phyloP scores from a whole-genome alignment of 2,113 vertebrate genomes.

The Erythrocercus mccallii region DNA sequence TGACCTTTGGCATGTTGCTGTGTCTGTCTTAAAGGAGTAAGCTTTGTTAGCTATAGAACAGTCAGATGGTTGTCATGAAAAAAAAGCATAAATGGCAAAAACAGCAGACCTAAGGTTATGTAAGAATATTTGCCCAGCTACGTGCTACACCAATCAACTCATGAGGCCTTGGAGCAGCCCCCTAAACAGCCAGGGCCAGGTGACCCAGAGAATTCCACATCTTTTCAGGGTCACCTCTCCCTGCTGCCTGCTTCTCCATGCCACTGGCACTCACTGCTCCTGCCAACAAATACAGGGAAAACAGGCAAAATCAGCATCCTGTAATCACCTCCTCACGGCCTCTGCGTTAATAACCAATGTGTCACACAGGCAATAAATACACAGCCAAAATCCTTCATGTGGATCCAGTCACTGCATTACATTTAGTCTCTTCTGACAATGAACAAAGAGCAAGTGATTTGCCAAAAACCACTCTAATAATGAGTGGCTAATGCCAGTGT shows the following conservation, averaged over 20 bases:
- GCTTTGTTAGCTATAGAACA: not conserved
- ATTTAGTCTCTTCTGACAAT: not conserved
- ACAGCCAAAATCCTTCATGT: not conserved
- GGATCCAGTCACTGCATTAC: not conserved
- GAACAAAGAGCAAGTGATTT: not conserved
- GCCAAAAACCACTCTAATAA: not conserved
- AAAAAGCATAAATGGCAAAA: not conserved
- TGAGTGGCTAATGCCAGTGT: too few species aligned
- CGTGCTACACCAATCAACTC: not conserved
- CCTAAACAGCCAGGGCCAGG: not conserved
- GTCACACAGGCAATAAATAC: not conserved
- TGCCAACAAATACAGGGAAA: not conserved
- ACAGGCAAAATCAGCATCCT: not conserved
- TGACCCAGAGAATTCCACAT: fast-evolving
- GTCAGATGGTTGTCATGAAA: not conserved
- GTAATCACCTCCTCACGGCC: not conserved
- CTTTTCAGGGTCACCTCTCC: not conserved
- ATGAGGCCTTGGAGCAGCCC: not conserved
- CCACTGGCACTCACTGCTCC: fast-evolving
- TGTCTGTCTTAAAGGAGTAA: not conserved
- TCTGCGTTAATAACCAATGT: not conserved
- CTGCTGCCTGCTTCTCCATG: not conserved
- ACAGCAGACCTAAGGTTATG: not conserved
- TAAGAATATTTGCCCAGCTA: not conserved
- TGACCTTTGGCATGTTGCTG: not conserved